Evolutionary conservation across 37 sponge, comb jelly and placozoan species (phyloP).

Genomic region (Cliona cf. orientalis): DNA sequence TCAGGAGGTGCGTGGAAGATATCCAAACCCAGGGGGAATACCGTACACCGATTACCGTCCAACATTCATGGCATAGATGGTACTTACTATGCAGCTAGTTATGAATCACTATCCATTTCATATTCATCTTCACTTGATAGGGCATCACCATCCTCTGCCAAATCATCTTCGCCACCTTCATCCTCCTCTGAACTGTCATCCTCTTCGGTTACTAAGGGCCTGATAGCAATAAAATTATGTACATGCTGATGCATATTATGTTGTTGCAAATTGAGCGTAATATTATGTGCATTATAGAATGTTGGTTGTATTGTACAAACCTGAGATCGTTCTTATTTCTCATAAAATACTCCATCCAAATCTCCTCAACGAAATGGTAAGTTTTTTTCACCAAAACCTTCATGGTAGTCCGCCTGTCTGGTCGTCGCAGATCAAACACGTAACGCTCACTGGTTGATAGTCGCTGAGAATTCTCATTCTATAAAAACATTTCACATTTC

Average conservation of each 20-base stretch:
- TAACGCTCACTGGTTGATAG: neutral
- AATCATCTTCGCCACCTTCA: neutral
- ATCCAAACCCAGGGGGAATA: neutral
- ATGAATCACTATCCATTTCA: neutral
- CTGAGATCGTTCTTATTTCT: neutral
- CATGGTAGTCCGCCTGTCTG: constrained; percentile 2
- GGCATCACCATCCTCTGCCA: neutral
- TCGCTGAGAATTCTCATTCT: neutral
- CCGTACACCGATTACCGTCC: too few species aligned
- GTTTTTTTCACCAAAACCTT: neutral
- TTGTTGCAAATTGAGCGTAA: too few species aligned
- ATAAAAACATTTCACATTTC: neutral
- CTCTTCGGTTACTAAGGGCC: neutral
- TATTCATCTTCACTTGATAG: neutral
- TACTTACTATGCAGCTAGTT: neutral
- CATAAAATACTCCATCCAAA: constrained; percentile 3
- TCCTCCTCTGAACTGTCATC: neutral
- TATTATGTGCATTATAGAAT: too few species aligned
- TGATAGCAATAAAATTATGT: neutral
- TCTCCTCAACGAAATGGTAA: neutral
- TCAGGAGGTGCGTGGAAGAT: neutral
- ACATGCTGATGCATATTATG: too few species aligned
- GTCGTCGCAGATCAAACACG: neutral
- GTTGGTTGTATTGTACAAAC: too few species aligned
- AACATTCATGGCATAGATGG: neutral